Evolutionary conservation across 1,140 invertebrate species (phyloP), one percentile per base, ranked within the genome.

Genomic region (Philotrypesis tridentata): DNA sequence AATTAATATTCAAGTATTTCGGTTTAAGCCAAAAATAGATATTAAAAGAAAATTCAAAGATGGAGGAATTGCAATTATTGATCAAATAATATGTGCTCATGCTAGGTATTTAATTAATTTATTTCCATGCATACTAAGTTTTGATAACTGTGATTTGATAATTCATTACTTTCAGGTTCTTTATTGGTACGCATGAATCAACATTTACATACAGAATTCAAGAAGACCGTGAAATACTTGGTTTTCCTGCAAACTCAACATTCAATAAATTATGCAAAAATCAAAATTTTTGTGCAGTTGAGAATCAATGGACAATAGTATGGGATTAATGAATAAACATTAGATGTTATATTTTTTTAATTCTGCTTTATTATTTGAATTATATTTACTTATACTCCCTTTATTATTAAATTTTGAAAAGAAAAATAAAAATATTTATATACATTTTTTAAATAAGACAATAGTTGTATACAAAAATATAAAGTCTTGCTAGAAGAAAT

Each of bases 121-220:
- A 55, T n/a, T 55, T n/a, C n/a, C 14, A 60, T 68, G 37, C 63
- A n/a, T 8, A 40, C 61, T 31, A 85, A 68, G 25, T 37, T 43
- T 23, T 73, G 17, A 14, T 71, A n/a, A n/a, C n/a, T n/a, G n/a
- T n/a, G n/a, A n/a, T n/a, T n/a, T n/a, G n/a, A n/a, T n/a, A n/a
- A n/a, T n/a, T n/a, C n/a, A n/a, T 29, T 71, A 67, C 43, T 31
- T 73, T 48, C 72, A 40, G 95, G 88, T 95, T 95, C 92, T 98
- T 99, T 89, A 95, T 99, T 84, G 98, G 98, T 37, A 98, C 97
- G 0, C 93, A 96, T 88, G 97, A 97, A 88, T 99, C 98, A 83
- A 99, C 98, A 31, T 99, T 99, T 92, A 96, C 98, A 17, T 98
- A 97, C 89, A 93, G 98, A 74, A 99, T 99, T 84, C 97, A 99